Conservation (phyloP, 2,888 invertebrate genomes). For the Sthenelais limicola region DNA sequence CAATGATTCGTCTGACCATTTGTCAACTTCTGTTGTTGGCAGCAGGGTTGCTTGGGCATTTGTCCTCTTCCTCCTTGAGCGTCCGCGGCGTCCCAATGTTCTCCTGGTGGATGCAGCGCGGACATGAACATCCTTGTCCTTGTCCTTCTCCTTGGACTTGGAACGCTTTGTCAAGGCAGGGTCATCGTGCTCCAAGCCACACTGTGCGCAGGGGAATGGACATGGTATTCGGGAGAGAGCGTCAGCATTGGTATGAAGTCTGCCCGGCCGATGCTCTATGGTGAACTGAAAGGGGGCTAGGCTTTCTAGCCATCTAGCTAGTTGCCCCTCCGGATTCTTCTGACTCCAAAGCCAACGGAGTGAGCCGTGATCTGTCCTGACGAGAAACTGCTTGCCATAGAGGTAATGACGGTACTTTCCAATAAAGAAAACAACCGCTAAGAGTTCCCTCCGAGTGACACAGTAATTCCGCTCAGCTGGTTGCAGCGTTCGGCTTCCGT, state of each 20-base stretch:
- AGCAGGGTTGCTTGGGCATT: too few species aligned
- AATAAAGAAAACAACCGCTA: conserved; percentile 27
- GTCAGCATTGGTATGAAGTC: conserved; percentile 2
- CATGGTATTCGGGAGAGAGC: conserved; percentile 12
- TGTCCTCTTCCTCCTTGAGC: not conserved
- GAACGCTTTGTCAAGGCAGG: not conserved
- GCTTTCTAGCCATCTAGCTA: conserved; percentile 2
- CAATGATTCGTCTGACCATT: not conserved
- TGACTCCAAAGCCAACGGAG: not conserved
- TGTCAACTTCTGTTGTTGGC: not conserved
- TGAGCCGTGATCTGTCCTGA: conserved; percentile 21
- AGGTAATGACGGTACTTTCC: conserved; percentile 27
- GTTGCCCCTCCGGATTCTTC: not conserved
- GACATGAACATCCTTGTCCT: not conserved
- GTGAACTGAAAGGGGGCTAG: conserved; percentile 21
- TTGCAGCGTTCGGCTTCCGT: conserved; percentile 24
- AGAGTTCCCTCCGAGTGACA: conserved; percentile 36
- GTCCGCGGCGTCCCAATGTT: not conserved
- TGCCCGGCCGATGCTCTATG: conserved; percentile 7
- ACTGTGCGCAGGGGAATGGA: not conserved
- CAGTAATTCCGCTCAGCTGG: conserved; percentile 39
- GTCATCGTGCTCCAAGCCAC: conserved; percentile 12
- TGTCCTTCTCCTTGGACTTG: not conserved
- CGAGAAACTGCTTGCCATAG: conserved; percentile 18
- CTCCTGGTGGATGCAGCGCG: not conserved